These are phyloP conservation scores for Leptopterna dolabrata DNA, from an alignment of 2,888 invertebrate genomes.

Conservation along the genomic window DNA sequence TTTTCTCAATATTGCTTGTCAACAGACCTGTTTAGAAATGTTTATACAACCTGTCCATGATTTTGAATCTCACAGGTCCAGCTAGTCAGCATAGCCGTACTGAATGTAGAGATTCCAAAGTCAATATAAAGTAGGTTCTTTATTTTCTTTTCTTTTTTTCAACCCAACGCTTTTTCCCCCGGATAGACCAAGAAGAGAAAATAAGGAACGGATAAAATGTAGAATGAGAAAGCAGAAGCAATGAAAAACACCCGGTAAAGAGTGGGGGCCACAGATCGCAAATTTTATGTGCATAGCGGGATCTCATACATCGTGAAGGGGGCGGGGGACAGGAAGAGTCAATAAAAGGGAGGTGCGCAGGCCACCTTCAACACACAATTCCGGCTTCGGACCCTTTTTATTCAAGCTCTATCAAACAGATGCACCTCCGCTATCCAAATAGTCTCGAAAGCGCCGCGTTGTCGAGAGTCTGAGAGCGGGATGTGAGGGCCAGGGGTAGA, in stretches of 20 bases:
- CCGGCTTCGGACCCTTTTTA: background rate
- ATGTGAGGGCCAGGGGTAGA: background rate
- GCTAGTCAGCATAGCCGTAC: background rate
- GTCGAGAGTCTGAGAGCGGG: background rate
- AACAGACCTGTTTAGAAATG: too few relatives aligned
- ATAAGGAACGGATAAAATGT: background rate
- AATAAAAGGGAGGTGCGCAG: conserved; percentile 30
- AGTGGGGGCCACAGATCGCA: conserved; percentile 30
- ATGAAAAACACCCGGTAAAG: background rate
- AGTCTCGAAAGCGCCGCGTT: conserved; percentile 3
- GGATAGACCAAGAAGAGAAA: background rate
- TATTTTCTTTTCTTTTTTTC: too few relatives aligned
- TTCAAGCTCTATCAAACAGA: conserved; percentile 17
- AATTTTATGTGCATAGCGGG: conserved; percentile 43
- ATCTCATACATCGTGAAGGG: background rate
- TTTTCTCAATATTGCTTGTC: too few relatives aligned
- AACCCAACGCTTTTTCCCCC: background rate
- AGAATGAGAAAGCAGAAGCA: background rate
- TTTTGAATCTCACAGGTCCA: background rate
- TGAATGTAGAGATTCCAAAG: background rate
- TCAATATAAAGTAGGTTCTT: background rate
- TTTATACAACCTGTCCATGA: too few relatives aligned
- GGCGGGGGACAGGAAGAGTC: background rate
- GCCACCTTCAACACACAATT: conserved; percentile 21
- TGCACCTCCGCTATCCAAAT: conserved; percentile 14